Base-by-base conservation (phyloP, 2,888 invertebrate genomes). In the Leptura quadrifasciata region DNA sequence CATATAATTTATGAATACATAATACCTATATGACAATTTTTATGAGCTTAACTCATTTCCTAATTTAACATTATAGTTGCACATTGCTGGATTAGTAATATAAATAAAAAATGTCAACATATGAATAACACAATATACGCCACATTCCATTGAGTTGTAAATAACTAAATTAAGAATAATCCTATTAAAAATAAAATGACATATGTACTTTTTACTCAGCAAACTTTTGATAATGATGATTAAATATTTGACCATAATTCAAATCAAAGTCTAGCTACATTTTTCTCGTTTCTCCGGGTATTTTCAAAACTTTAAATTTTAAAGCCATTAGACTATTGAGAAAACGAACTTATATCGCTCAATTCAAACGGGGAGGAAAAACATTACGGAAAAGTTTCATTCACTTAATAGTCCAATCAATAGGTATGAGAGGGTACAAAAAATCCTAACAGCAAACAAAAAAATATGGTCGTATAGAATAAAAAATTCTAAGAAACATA, bases 61-160 rank as follows among this genome's bases (percentile, higher is more conserved):
- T 17, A 61, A 61, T 31, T 61, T 64, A 67, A 47, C 21, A 54
- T n/a, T 15, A 67, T 52, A 65, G 65, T 67, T 35, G 67, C 67
- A 67, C n/a, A 24, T 27, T 61, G n/a, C 54, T 54, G 67, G 67
- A 67, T 67, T 54, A 67, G 54, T 24, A 39, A 54, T 54, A 24
- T 54, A 52, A 67, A 52, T 9, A 65, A 21, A 24, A 65, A 18
- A 21, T 10, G 65, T 47, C 20, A 52, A 54, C 21, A 52, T 10
- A 67, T 65, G 47, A 65, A 65, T 39, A 65, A 65, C n/a, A 31
- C 21, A 4, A 52, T 54, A 21, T 54, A 15, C 20, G 18, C 20
- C 10, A 54, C 67, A 67, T 67, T 54, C 67, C 54, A 54, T 17
- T n/a, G 0, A 24, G 3, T 52, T n/a, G 10, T 67, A 20, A 67